Evolutionary conservation across 2,888 invertebrate species (phyloP).

Genomic region (Gastrophysa polygoni): DNA sequence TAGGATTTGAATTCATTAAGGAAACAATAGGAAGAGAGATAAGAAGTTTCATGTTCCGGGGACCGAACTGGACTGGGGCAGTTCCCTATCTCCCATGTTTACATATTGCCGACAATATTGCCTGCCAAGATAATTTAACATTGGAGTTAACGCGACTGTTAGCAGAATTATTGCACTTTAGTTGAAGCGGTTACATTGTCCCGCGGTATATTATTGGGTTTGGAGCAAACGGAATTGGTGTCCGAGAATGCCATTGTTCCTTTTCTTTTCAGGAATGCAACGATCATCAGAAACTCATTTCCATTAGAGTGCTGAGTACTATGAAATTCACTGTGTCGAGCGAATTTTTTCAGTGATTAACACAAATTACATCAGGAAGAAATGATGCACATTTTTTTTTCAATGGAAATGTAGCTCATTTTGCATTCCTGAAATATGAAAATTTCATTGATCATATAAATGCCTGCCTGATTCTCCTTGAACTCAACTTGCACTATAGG

Average conservation of each 20-base stretch:
- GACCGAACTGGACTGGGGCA: slow-evolving; percentile 29
- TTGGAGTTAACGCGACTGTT: slow-evolving; percentile 32
- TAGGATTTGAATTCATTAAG: slow-evolving; percentile 58
- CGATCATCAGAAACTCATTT: background rate
- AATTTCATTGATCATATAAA: too few species aligned
- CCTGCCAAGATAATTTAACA: slow-evolving; percentile 45
- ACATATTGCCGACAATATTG: slow-evolving; percentile 46
- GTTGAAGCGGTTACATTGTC: slow-evolving; percentile 29
- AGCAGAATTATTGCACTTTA: slow-evolving; percentile 32
- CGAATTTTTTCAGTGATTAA: too few species aligned
- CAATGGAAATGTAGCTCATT: too few species aligned
- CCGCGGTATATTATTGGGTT: slow-evolving; percentile 24
- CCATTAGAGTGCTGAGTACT: too few species aligned
- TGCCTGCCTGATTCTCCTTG: too few species aligned
- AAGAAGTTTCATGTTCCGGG: slow-evolving; percentile 49
- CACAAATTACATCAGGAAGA: too few species aligned
- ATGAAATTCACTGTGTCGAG: too few species aligned
- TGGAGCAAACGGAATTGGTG: slow-evolving; percentile 19
- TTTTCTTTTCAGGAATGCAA: background rate
- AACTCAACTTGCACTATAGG: too few species aligned
- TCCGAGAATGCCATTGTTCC: slow-evolving; percentile 3
- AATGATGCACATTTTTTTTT: too few species aligned
- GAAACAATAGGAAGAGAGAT: slow-evolving; percentile 57
- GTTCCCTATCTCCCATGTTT: slow-evolving; percentile 36
- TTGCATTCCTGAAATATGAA: too few species aligned